These are phyloP conservation scores for Morus bassanus DNA, from an alignment of 2,797 vertebrate genomes.

Conservation along the genomic window DNA sequence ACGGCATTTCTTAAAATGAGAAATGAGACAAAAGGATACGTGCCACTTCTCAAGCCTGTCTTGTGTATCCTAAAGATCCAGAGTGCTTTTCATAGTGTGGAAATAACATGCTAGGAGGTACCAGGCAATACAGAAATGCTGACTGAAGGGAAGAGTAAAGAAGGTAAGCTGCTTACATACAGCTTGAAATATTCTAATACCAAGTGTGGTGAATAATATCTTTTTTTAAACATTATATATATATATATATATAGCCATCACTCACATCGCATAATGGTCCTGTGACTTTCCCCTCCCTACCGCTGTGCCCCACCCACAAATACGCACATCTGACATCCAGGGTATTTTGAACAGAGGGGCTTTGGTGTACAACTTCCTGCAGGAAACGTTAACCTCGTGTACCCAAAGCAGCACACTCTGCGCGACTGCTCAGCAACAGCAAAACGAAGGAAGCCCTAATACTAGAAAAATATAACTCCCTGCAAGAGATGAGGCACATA, in stretches of 20 bases:
- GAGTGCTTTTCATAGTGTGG: background rate
- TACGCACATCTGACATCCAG: background rate
- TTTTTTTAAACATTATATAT: background rate
- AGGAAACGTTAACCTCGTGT: background rate
- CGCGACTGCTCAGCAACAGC: background rate
- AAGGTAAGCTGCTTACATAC: background rate
- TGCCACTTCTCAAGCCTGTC: background rate
- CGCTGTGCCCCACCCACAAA: background rate
- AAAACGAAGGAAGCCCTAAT: background rate
- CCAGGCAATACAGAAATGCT: background rate
- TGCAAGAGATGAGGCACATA: fast-evolving
- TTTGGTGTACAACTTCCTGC: background rate
- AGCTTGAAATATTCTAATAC: background rate
- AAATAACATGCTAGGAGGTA: background rate
- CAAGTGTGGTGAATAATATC: background rate
- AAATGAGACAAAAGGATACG: background rate
- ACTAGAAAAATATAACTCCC: background rate
- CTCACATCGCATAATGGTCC: too few relatives aligned
- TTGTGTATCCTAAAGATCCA: background rate
- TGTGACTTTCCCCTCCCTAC: background rate
- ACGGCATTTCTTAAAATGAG: background rate
- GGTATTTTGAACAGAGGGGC: background rate
- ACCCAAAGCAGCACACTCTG: background rate
- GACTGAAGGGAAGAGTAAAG: background rate
- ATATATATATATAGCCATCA: background rate